Conservation (phyloP, 2,888 invertebrate genomes). For the Ectropis crepuscularia region DNA sequence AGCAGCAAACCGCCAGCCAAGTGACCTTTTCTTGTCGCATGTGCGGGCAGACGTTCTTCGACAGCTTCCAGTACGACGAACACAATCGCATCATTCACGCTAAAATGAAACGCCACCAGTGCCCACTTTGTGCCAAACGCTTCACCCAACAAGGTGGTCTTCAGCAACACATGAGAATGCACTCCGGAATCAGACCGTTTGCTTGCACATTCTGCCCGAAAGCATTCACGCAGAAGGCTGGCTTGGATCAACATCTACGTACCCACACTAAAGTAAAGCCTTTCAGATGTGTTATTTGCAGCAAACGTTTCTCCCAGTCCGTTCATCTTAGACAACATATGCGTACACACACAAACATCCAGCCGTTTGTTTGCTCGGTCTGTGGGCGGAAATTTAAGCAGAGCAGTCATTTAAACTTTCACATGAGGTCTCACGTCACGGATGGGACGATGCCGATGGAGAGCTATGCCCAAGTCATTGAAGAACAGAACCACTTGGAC, state of each 20-base stretch:
- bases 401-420: conserved; percentile 79
- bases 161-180: conserved; percentile 80
- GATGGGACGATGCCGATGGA: conserved; percentile 57
- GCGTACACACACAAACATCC: conserved; percentile 80
- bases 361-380: conserved; percentile 74
- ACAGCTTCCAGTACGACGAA: conserved; percentile 65
- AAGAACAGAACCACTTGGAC: conserved; percentile 57
- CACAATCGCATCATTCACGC: conserved; percentile 72
- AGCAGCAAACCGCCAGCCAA: conserved; percentile 47
- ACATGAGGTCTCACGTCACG: conserved; percentile 72
- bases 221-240: conserved; percentile 79
- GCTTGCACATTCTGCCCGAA: conserved; percentile 74
- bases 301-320: conserved; percentile 77
- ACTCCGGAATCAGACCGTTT: conserved; percentile 75
- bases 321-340: conserved; percentile 80
- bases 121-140: conserved; percentile 72
- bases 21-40: conserved; percentile 64
- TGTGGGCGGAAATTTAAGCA: conserved; percentile 77
- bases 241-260: conserved; percentile 77
- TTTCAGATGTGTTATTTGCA: conserved; percentile 76
- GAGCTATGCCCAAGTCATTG: conserved; percentile 55
- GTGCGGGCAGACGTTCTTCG: conserved; percentile 67
- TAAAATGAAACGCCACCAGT: conserved; percentile 75
- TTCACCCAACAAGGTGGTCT: conserved; percentile 79
- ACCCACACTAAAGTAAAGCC: conserved; percentile 80